phyloP scores from a whole-genome alignment of 2,888 invertebrate genomes.

The Axea sp. region DNA sequence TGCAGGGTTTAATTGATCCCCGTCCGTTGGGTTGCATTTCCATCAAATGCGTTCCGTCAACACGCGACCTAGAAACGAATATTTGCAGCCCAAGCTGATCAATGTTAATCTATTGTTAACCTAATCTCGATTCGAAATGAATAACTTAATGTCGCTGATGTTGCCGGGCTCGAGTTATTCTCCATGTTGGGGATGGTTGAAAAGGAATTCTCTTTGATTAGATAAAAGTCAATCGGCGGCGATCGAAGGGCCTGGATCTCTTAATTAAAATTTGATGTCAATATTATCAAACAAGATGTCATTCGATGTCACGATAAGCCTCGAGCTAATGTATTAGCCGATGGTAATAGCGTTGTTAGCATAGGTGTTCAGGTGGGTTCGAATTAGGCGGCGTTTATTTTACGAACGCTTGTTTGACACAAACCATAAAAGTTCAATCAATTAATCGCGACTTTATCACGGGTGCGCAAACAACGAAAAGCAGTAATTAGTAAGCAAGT shows the following conservation, averaged over 20 bases:
- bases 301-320: neutral
- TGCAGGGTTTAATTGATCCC: too few relatives aligned
- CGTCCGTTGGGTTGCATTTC: too few relatives aligned
- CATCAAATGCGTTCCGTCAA: slow-evolving; percentile 25
- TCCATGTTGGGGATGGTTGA: slow-evolving; percentile 9
- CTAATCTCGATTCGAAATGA: slow-evolving; percentile 44
- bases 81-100: slow-evolving; percentile 32
- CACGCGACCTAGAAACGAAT: slow-evolving; percentile 21
- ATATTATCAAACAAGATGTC: slow-evolving; percentile 14
- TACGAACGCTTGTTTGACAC: too few relatives aligned
- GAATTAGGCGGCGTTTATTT: too few relatives aligned
- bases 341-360: slow-evolving; percentile 5
- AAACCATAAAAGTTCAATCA: too few relatives aligned
- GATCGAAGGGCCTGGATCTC: slow-evolving; percentile 15
- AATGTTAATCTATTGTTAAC: slow-evolving; percentile 52
- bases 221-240: slow-evolving; percentile 3
- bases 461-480: too few relatives aligned
- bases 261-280: slow-evolving; percentile 42
- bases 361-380: too few relatives aligned
- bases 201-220: slow-evolving; percentile 9
- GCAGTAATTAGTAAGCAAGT: too few relatives aligned
- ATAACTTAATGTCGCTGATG: slow-evolving; percentile 17
- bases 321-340: neutral
- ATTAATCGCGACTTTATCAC: too few relatives aligned
- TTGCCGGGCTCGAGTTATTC: slow-evolving; percentile 32